Conservation (phyloP, 1,140 invertebrate genomes). For the Drosophila biarmipes region DNA sequence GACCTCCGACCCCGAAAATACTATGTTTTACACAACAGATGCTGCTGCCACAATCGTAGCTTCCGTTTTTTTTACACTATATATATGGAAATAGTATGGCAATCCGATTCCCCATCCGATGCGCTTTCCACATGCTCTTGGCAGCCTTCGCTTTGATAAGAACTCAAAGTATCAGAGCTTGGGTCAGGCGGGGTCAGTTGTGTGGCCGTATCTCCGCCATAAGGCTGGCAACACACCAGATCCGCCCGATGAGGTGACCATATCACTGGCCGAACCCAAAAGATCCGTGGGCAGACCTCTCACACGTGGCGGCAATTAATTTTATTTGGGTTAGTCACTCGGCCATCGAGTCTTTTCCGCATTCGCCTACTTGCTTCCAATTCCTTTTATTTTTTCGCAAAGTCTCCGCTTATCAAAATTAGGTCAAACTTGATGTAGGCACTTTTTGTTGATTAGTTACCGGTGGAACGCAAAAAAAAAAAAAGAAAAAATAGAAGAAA, state of each 20-base stretch:
- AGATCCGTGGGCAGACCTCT: not conserved
- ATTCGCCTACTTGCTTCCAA: conserved; percentile 2
- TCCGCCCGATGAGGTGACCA: conserved; percentile 1
- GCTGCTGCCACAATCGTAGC: not conserved
- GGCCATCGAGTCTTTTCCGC: conserved; percentile 11
- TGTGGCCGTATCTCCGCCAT: not conserved
- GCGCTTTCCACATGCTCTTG: not conserved
- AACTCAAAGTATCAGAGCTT: not conserved
- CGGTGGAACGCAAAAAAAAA: conserved; percentile 4
- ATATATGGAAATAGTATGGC: not conserved
- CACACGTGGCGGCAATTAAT: conserved; percentile 46
- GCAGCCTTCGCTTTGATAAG: conserved; percentile 1
- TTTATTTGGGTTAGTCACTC: conserved; percentile 58
- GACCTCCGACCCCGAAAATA: conserved; percentile 1
- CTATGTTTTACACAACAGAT: conserved; percentile 11
- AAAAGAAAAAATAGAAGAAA: not conserved
- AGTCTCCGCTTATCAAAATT: conserved; percentile 71
- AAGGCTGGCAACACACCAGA: not conserved
- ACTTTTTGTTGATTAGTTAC: conserved; percentile 66
- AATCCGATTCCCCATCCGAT: not conserved
- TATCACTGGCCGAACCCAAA: not conserved
- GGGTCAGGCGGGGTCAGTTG: conserved; percentile 13
- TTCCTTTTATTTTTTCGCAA: conserved; percentile 38
- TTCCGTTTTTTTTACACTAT: not conserved
- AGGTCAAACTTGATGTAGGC: conserved; percentile 67